phyloP scores from a whole-genome alignment of 2,888 invertebrate species.

The Apantesis nais region DNA sequence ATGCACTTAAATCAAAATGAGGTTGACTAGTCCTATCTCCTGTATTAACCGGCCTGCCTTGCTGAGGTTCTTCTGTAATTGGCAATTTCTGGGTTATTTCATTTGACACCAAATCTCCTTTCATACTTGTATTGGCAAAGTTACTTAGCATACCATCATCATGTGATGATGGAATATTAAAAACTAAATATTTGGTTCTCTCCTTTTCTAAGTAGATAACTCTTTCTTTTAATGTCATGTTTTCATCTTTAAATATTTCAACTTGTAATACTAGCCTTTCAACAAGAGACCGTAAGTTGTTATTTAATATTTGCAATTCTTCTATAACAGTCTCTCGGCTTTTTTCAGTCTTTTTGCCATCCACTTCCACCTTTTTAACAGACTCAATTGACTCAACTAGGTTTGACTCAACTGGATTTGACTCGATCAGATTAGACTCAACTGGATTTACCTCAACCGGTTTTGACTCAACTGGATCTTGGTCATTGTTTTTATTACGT shows the following conservation, averaged over 20 bases:
- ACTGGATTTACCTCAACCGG: too few species aligned
- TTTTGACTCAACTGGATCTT: constrained; percentile 42
- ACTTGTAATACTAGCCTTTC: constrained; percentile 87
- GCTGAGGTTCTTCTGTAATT: constrained; percentile 37
- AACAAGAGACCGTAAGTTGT: constrained; percentile 83
- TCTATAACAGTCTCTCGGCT: constrained; percentile 87
- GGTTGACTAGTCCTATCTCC: constrained; percentile 54
- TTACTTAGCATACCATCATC: constrained; percentile 58
- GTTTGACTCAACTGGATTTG: not conserved
- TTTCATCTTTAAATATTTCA: constrained; percentile 88
- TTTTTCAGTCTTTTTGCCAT: constrained; percentile 86
- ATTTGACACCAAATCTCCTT: constrained; percentile 45
- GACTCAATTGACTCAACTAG: constrained; percentile 34
- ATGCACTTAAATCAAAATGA: constrained; percentile 71
- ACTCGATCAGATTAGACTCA: not conserved
- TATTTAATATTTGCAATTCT: constrained; percentile 88
- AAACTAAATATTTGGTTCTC: constrained; percentile 72
- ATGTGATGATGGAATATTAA: constrained; percentile 62
- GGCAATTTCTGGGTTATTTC: constrained; percentile 51
- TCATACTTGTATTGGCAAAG: constrained; percentile 46
- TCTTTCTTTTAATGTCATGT: constrained; percentile 84
- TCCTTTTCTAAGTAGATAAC: constrained; percentile 85
- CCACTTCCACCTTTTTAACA: constrained; percentile 52
- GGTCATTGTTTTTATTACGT: constrained; percentile 55
- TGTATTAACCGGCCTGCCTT: constrained; percentile 48